Evolutionary conservation across 2,888 invertebrate species (phyloP).

Genomic region (Ellobium chinense): DNA sequence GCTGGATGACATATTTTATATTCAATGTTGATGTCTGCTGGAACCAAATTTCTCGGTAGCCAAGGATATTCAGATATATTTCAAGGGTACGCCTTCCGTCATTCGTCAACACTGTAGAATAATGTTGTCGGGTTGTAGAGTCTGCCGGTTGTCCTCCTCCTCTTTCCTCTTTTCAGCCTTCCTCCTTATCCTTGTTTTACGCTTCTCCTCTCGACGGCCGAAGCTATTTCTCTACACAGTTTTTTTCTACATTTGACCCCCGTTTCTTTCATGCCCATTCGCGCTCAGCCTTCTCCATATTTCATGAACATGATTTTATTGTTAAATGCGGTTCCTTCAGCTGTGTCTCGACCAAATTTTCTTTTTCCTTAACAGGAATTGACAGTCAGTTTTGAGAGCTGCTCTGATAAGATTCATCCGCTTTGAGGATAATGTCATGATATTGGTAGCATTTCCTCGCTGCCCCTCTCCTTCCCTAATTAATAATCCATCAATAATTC

Average conservation of each 20-base stretch:
- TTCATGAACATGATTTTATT: neutral
- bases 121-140: neutral
- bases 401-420: too few species aligned
- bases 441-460: neutral
- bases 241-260: too few species aligned
- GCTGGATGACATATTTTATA: too few species aligned
- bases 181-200: neutral
- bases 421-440: too few species aligned
- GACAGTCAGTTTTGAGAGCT: too few species aligned
- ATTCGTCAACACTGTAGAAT: neutral
- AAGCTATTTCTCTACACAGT: too few species aligned
- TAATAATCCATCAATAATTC: too few species aligned
- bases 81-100: neutral
- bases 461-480: conserved; percentile 3
- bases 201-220: neutral
- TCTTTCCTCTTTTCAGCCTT: neutral
- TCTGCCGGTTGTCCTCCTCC: neutral
- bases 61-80: too few species aligned
- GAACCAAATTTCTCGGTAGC: too few species aligned
- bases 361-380: neutral
- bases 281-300: neutral
- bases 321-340: neutral
- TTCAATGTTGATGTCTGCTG: too few species aligned
- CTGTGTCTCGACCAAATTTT: neutral
- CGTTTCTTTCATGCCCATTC: too few species aligned